A percentile compares a stretch with the other conserved stretches of the same genome.
Conservation (phyloP, 2,797 vertebrate genomes). For the Rhinella marina region DNA sequence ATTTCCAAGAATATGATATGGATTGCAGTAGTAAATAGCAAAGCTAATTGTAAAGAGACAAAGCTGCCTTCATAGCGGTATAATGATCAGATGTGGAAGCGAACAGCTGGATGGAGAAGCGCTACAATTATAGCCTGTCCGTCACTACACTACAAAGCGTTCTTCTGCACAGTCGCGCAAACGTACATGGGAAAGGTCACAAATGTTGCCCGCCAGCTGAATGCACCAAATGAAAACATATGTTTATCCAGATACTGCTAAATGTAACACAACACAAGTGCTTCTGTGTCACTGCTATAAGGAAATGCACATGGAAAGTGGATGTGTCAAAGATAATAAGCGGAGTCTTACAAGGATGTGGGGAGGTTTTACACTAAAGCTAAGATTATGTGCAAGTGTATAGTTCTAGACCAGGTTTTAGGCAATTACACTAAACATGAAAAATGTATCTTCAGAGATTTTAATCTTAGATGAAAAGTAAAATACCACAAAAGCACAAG, state of each 20-base stretch:
- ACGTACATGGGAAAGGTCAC: background rate
- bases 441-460: too few species aligned
- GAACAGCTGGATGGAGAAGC: constrained; percentile 43
- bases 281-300: background rate
- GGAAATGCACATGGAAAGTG: background rate
- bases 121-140: constrained; percentile 37
- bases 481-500: too few species aligned
- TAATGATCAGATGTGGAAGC: constrained; percentile 33
- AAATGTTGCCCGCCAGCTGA: background rate
- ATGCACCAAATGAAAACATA: constrained; percentile 14
- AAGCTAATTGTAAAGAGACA: constrained; percentile 30
- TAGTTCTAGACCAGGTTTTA: background rate
- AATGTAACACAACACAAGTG: constrained; percentile 12
- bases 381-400: background rate
- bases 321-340: background rate
- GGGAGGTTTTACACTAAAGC: background rate
- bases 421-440: too few species aligned
- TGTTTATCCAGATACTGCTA: background rate
- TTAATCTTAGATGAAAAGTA: too few species aligned
- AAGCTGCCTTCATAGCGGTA: constrained; percentile 19
- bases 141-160: background rate
- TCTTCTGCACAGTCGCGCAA: constrained; percentile 1
- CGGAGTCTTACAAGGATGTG: background rate
- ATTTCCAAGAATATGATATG: constrained; percentile 37
- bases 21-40: constrained; percentile 15